Conservation (phyloP, 2,888 invertebrate species). For the Neoaliturus tenellus region DNA sequence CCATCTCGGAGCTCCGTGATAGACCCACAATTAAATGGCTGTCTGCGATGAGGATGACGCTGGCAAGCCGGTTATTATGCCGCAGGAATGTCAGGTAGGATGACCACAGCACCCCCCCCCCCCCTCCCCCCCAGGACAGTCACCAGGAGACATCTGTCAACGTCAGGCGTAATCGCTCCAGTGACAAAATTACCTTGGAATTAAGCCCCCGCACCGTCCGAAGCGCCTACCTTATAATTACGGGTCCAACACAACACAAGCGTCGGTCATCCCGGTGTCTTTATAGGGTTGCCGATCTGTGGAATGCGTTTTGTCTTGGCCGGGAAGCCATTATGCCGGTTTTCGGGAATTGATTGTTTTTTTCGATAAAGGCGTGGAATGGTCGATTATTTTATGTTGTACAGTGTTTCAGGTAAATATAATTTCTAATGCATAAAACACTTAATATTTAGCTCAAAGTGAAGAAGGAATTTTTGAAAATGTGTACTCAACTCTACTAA, state of each 20-base stretch:
- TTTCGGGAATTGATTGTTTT: no score
- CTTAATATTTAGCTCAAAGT: no score
- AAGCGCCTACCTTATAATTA: conserved; percentile 41
- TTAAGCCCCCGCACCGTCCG: conserved; percentile 28
- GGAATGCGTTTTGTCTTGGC: neutral
- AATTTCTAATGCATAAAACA: no score
- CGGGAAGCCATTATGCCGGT: neutral
- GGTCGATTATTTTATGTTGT: no score
- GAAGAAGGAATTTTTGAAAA: no score
- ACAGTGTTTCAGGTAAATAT: no score
- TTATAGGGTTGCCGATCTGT: conserved; percentile 18
- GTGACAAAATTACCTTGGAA: conserved; percentile 55
- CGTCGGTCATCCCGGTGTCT: neutral
- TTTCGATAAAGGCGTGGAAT: no score
- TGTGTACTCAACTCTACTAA: no score
- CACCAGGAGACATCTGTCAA: conserved; percentile 50
- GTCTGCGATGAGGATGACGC: conserved; percentile 35
- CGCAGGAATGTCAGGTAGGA: conserved; percentile 25
- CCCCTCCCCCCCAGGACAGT: no score
- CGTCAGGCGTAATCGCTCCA: conserved; percentile 47
- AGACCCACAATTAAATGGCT: conserved; percentile 44
- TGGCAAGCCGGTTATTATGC: conserved; percentile 4
- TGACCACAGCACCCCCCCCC: neutral
- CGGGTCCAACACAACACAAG: neutral
- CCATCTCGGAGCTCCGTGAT: neutral